phyloP scores from a whole-genome alignment of 2,797 vertebrate species.

The Pitangus sulphuratus region DNA sequence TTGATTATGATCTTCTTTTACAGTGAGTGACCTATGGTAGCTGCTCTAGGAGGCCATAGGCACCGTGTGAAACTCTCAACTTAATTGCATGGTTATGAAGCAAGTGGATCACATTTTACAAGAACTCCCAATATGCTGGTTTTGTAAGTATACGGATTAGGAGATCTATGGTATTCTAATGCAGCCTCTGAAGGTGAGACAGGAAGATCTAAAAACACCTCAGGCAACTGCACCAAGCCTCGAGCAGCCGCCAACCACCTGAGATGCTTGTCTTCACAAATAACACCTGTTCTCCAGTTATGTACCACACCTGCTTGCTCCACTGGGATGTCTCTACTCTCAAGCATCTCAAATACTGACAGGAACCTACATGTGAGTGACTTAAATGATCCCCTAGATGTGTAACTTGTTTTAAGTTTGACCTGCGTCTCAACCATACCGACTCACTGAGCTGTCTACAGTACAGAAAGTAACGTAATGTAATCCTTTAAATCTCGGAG shows the following conservation, averaged over 20 bases:
- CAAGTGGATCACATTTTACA: background rate
- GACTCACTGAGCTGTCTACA: background rate
- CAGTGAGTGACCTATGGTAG: rapidly evolving
- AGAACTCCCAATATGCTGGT: rapidly evolving
- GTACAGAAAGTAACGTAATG: background rate
- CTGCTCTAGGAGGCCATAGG: background rate
- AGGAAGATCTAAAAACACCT: background rate
- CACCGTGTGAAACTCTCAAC: background rate
- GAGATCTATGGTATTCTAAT: background rate
- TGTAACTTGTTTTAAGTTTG: background rate
- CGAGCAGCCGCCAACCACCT: background rate
- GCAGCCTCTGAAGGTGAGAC: background rate
- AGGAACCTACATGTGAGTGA: background rate
- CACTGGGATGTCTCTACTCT: background rate
- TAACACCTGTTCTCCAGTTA: background rate
- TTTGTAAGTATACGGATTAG: background rate
- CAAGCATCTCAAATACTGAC: background rate
- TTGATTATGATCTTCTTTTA: background rate
- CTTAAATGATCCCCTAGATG: background rate
- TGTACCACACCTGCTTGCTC: background rate
- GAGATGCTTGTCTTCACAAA: background rate
- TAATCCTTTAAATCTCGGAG: background rate
- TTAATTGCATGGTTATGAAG: background rate
- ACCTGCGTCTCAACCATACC: background rate
- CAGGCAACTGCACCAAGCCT: background rate